Conservation (phyloP, 2,797 vertebrate genomes). For the Gallirallus australis region DNA sequence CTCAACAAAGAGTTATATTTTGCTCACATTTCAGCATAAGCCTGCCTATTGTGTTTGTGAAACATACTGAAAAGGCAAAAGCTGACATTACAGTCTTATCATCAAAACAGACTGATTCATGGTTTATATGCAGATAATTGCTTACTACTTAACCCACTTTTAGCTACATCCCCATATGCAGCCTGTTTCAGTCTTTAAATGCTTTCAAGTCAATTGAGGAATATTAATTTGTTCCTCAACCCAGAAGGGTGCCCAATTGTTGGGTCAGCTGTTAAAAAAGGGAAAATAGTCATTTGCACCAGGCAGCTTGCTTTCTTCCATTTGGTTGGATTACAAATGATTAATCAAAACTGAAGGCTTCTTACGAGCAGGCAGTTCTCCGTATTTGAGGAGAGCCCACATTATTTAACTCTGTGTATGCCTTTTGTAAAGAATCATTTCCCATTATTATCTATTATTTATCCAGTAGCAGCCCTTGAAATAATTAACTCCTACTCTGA, state of each 20-base stretch:
- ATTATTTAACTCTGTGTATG: background rate
- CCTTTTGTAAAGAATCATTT: background rate
- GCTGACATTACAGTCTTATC: conserved; percentile 41
- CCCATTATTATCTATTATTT: background rate
- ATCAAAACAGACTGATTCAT: conserved; percentile 27
- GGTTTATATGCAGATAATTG: conserved; percentile 48
- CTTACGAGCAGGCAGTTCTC: background rate
- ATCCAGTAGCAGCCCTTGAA: background rate
- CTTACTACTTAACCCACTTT: conserved; percentile 29
- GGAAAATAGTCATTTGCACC: background rate
- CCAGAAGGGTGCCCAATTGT: background rate
- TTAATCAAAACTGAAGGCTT: conserved; percentile 4
- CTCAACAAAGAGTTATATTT: background rate
- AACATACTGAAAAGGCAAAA: conserved; percentile 26
- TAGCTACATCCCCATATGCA: background rate
- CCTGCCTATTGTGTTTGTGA: conserved; percentile 14
- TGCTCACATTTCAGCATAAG: conserved; percentile 12
- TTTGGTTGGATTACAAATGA: conserved; percentile 24
- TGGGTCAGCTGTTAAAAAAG: conserved; percentile 18
- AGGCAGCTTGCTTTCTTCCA: conserved; percentile 10
- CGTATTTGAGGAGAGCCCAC: background rate
- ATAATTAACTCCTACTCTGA: background rate
- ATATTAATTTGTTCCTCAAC: conserved; percentile 14
- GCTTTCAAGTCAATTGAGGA: background rate
- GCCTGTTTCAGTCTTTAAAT: background rate